phyloP scores from a whole-genome alignment of 2,888 invertebrate genomes.

The Epistrophe eligans region DNA sequence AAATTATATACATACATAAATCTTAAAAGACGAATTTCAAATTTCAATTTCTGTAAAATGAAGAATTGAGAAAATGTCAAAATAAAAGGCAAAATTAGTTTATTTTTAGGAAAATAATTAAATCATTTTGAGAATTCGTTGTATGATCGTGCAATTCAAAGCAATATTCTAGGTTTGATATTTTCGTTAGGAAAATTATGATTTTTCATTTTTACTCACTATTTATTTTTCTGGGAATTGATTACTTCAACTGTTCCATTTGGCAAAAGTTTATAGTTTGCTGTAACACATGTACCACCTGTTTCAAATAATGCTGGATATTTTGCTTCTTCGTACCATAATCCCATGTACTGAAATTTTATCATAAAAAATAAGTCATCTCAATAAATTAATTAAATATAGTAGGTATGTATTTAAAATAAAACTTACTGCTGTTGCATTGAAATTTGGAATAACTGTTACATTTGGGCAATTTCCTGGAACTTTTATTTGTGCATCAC shows the following conservation, averaged over 20 bases:
- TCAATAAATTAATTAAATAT: background rate
- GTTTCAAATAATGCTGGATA: constrained; percentile 57
- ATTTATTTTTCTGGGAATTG: constrained; percentile 28
- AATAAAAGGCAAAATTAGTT: too few species aligned
- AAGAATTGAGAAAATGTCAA: too few species aligned
- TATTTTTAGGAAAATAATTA: too few species aligned
- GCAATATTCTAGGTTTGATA: too few species aligned
- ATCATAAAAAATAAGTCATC: background rate
- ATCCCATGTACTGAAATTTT: constrained; percentile 54
- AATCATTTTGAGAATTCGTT: too few species aligned
- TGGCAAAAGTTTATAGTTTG: constrained; percentile 41
- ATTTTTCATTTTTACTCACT: constrained; percentile 41
- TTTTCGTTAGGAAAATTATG: too few species aligned
- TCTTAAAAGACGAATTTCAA: too few species aligned
- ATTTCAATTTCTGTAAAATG: too few species aligned
- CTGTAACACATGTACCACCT: constrained; percentile 51
- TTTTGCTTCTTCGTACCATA: constrained; percentile 61
- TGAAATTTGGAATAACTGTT: constrained; percentile 40
- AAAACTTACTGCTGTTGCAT: constrained; percentile 38
- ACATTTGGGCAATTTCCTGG: constrained; percentile 46
- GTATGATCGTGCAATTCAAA: too few species aligned
- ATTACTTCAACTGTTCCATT: constrained; percentile 48
- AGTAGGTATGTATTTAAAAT: background rate
- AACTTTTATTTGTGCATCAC: constrained; percentile 2
- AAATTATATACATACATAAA: too few species aligned